Conservation (phyloP, 2,113 vertebrate genomes). For the Bambusicola thoracicus region DNA sequence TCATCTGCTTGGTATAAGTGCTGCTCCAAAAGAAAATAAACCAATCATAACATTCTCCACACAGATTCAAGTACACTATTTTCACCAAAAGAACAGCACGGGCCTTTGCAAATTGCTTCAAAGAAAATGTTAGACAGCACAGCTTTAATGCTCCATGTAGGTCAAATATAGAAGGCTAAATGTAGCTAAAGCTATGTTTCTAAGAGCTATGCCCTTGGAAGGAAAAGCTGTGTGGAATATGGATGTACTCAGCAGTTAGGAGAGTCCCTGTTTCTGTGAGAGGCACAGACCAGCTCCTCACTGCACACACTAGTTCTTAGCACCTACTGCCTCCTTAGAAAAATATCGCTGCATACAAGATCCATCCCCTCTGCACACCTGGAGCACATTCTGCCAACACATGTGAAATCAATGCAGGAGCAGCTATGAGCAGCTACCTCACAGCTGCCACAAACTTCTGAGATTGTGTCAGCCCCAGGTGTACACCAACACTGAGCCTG, state of each 20-base stretch:
- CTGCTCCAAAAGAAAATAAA: accelerated
- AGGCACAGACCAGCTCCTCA: accelerated
- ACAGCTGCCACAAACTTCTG: neutral
- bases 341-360: accelerated
- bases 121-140: no score
- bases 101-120: accelerated
- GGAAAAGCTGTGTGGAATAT: accelerated
- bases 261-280: accelerated
- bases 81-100: accelerated
- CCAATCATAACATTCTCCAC: neutral
- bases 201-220: accelerated
- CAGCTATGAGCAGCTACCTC: neutral
- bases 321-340: accelerated
- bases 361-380: neutral
- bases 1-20: accelerated
- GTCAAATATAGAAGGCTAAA: accelerated
- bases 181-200: neutral
- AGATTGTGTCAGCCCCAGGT: neutral
- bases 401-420: accelerated
- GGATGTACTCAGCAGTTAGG: accelerated
- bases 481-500: accelerated
- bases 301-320: accelerated
- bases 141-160: accelerated
- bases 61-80: accelerated
- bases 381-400: neutral